A percentile compares a stretch with the other conserved stretches of the same genome.
Evolutionary conservation across 2,797 vertebrate species (phyloP).

Genomic region (Parotocinclus haroldoi): DNA sequence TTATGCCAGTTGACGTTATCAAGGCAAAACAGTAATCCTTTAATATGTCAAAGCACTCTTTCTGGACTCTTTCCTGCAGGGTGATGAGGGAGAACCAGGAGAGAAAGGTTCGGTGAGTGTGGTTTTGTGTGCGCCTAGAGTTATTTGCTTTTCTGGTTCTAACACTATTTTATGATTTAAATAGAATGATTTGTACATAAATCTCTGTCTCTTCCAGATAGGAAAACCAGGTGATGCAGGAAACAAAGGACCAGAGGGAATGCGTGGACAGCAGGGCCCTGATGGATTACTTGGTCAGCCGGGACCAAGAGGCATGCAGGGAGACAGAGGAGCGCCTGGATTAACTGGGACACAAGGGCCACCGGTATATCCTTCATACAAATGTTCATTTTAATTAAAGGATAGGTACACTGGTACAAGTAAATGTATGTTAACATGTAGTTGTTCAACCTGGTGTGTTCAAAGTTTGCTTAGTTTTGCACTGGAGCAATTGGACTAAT

Average conservation of each 20-base stretch:
- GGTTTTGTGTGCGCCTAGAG: constrained; percentile 26
- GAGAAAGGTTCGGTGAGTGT: constrained; percentile 90
- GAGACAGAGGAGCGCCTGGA: constrained; percentile 82
- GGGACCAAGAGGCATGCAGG: constrained; percentile 89
- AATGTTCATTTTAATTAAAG: too few relatives aligned
- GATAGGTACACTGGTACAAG: too few relatives aligned
- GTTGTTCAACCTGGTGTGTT: too few relatives aligned
- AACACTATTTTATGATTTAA: not conserved
- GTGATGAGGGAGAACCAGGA: constrained; percentile 84
- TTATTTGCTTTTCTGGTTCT: too few relatives aligned
- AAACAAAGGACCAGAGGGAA: constrained; percentile 84
- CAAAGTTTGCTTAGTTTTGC: too few relatives aligned
- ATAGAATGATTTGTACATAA: too few relatives aligned
- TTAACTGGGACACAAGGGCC: constrained; percentile 82
- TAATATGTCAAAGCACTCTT: not conserved
- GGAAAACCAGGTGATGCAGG: constrained; percentile 88
- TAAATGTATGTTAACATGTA: too few relatives aligned
- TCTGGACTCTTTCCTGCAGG: constrained; percentile 66
- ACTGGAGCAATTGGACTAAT: too few relatives aligned
- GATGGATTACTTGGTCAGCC: constrained; percentile 79
- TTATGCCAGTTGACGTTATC: not conserved
- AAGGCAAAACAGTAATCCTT: not conserved
- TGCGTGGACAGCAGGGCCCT: constrained; percentile 78
- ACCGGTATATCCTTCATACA: constrained; percentile 63
- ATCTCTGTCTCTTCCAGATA: constrained; percentile 59